These are phyloP conservation scores for Agrilus cyanescens DNA, from an alignment of 2,888 invertebrate species.

Conservation along the genomic window DNA sequence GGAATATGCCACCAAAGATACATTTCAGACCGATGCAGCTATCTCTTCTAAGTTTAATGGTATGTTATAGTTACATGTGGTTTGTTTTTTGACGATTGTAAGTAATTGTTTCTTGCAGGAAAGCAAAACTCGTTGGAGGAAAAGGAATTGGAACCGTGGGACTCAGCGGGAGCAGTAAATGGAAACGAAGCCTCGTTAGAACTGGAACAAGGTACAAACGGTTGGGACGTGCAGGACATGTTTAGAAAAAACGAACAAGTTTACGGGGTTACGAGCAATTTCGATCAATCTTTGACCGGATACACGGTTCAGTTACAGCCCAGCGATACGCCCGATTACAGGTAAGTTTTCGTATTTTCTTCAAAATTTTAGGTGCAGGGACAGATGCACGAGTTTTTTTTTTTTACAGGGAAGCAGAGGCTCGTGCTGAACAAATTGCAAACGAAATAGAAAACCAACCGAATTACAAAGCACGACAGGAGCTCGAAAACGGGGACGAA, in stretches of 20 bases:
- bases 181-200: constrained; percentile 48
- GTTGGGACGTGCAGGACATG: constrained; percentile 97
- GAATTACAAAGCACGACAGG: constrained; percentile 66
- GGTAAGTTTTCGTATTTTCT: constrained; percentile 33
- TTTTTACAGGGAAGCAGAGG: constrained; percentile 52
- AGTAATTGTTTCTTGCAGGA: constrained; percentile 6
- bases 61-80: too few species aligned
- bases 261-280: constrained; percentile 88
- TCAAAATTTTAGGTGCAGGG: not conserved
- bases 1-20: constrained; percentile 78
- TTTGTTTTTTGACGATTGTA: too few species aligned
- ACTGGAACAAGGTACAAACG: constrained; percentile 69
- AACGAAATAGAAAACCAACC: constrained; percentile 86
- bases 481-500: constrained; percentile 87
- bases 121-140: constrained; percentile 40
- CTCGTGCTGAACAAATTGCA: constrained; percentile 81
- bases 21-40: constrained; percentile 79
- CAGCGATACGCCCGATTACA: constrained; percentile 76
- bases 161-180: constrained; percentile 41
- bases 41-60: constrained; percentile 78
- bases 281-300: constrained; percentile 80
- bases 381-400: not conserved
- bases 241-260: constrained; percentile 84
- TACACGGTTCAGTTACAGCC: constrained; percentile 83
- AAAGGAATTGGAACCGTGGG: constrained; percentile 86